Percentiles rank a stretch among this genome's conserved stretches.
Evolutionary conservation across 2,113 vertebrate genomes (phyloP).

Genomic region (Rhinolophus ferrumequinum): DNA sequence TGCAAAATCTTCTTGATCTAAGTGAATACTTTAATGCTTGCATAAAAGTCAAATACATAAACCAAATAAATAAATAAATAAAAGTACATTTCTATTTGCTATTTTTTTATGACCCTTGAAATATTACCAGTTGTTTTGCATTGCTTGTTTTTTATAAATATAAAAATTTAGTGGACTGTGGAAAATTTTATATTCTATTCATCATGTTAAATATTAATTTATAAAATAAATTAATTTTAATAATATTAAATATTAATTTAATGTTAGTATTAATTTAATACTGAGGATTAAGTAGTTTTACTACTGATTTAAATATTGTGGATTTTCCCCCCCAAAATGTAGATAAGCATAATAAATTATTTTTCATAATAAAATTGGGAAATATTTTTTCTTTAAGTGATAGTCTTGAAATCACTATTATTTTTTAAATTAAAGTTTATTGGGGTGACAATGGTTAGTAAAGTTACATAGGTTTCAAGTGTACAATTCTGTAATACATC

Average conservation of each 20-base stretch:
- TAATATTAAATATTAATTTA: background rate
- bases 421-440: too few species aligned
- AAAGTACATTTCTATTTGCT: background rate
- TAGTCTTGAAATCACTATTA: background rate
- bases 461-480: too few species aligned
- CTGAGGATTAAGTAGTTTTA: background rate
- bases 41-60: background rate
- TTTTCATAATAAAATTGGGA: constrained; percentile 33
- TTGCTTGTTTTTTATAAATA: background rate
- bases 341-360: background rate
- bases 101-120: background rate
- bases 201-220: background rate
- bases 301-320: background rate
- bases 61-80: background rate
- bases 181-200: constrained; percentile 22
- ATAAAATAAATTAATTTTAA: background rate
- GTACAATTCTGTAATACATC: too few species aligned
- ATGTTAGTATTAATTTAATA: constrained; percentile 23
- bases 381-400: constrained; percentile 38
- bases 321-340: background rate
- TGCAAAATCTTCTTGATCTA: background rate
- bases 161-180: background rate
- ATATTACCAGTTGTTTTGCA: constrained; percentile 17
- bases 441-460: too few species aligned
- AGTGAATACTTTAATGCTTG: background rate